phyloP scores from a whole-genome alignment of 2,797 vertebrate genomes.

The Hybognathus amarus region DNA sequence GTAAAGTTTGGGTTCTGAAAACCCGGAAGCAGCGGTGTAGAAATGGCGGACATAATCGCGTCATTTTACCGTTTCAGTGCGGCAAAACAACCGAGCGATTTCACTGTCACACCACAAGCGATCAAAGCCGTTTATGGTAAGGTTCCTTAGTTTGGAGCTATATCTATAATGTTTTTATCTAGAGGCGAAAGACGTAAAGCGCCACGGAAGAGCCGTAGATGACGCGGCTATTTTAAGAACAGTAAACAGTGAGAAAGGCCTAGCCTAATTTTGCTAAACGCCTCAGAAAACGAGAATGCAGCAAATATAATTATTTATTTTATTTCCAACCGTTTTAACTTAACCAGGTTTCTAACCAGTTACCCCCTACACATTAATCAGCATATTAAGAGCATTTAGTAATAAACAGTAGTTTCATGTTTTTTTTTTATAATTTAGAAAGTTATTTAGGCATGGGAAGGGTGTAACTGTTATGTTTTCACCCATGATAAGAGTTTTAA shows the following conservation, averaged over 20 bases:
- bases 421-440: neutral
- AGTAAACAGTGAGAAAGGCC: too few relatives aligned
- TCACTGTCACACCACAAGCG: too few relatives aligned
- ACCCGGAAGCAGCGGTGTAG: too few relatives aligned
- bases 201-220: too few relatives aligned
- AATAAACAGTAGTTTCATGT: neutral
- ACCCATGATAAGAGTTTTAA: neutral
- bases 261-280: too few relatives aligned
- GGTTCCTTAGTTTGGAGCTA: too few relatives aligned
- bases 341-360: neutral
- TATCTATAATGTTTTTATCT: neutral
- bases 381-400: neutral
- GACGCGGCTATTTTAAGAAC: too few relatives aligned
- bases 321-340: neutral
- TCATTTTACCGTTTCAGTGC: neutral
- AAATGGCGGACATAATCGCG: too few relatives aligned
- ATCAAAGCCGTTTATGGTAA: neutral
- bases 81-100: neutral
- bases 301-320: neutral
- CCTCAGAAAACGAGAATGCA: too few relatives aligned
- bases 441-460: neutral
- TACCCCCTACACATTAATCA: neutral
- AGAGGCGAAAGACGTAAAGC: neutral
- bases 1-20: neutral
- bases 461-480: too few relatives aligned